A percentile compares a stretch with the other conserved stretches of the same genome.
phyloP scores from a whole-genome alignment of 1,140 invertebrate species.

The Pseudomyrmex flavicornis region DNA sequence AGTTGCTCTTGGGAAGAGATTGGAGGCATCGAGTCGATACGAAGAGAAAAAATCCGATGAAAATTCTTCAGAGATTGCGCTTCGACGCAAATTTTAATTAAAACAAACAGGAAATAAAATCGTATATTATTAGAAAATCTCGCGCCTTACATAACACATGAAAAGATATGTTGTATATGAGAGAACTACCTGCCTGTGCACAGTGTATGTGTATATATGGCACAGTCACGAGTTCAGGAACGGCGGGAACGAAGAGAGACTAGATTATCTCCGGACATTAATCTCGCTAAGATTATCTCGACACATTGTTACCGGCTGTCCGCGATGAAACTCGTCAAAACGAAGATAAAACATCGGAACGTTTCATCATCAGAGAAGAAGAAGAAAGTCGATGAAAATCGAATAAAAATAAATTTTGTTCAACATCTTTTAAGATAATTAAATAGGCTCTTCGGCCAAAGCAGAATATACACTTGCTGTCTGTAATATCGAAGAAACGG shows the following conservation, averaged over 20 bases:
- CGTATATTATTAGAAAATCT: conserved; percentile 1
- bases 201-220: not conserved
- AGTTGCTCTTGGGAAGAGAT: conserved; percentile 19
- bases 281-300: conserved; percentile 55
- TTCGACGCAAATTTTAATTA: conserved; percentile 6
- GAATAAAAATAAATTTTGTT: not conserved
- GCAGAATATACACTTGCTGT: no score
- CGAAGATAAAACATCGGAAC: conserved; percentile 28
- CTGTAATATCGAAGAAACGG: no score
- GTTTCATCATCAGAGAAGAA: not conserved
- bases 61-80: not conserved
- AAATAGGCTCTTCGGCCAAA: not conserved
- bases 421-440: not conserved
- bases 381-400: conserved; percentile 15
- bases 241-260: conserved; percentile 26
- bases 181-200: conserved; percentile 15
- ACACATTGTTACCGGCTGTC: conserved; percentile 51
- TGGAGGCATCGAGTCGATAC: not conserved
- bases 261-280: conserved; percentile 43
- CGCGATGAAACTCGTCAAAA: conserved; percentile 36
- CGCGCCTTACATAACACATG: conserved; percentile 22
- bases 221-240: conserved; percentile 65
- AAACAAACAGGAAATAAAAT: conserved; percentile 22
- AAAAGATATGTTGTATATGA: conserved; percentile 35
- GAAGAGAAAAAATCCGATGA: conserved; percentile 27